phyloP scores from a whole-genome alignment of 2,888 invertebrate species.

The Thera obeliscata region DNA sequence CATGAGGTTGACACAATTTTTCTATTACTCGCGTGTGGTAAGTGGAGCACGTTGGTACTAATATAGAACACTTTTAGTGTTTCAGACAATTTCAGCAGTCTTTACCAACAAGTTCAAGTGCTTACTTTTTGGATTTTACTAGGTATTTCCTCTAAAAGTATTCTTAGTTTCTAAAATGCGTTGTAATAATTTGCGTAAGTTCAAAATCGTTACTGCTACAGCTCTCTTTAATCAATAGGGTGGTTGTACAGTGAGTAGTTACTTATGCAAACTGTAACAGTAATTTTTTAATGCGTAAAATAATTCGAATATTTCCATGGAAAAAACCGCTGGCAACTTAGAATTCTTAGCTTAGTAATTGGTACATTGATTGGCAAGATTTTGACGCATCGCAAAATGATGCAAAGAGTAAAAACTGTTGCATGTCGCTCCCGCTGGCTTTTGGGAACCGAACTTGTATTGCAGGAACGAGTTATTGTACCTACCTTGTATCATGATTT shows the following conservation, averaged over 20 bases:
- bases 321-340: not conserved
- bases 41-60: not conserved
- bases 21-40: conserved; percentile 15
- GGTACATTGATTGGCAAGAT: not conserved
- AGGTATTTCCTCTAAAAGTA: no score
- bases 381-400: conserved; percentile 1
- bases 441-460: conserved; percentile 45
- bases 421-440: conserved; percentile 43
- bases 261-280: no score
- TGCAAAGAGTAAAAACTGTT: conserved; percentile 26
- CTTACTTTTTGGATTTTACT: no score
- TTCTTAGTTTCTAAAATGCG: no score
- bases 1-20: conserved; percentile 16
- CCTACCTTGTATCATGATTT: not conserved
- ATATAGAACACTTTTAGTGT: no score
- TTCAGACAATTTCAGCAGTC: conserved; percentile 1
- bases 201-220: not conserved
- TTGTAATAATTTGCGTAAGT: not conserved
- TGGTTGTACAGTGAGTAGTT: no score
- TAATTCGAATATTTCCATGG: no score
- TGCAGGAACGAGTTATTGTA: conserved; percentile 34
- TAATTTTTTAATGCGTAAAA: no score
- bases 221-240: no score
- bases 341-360: not conserved
- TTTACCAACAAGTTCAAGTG: not conserved